phyloP scores from a whole-genome alignment of 2,797 vertebrate genomes.

The Decapterus maruadsi region DNA sequence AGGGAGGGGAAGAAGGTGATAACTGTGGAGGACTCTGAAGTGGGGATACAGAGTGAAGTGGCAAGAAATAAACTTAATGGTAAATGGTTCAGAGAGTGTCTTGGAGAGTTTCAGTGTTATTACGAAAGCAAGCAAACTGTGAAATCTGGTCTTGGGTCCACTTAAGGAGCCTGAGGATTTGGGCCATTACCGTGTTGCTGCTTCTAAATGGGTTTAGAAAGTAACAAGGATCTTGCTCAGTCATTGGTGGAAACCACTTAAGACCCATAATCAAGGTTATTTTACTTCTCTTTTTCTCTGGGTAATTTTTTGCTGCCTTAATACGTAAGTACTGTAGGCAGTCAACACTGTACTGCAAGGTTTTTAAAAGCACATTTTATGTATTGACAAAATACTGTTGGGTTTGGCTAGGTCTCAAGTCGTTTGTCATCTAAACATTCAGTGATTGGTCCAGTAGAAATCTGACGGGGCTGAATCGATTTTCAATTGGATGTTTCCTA shows the following conservation, averaged over 20 bases:
- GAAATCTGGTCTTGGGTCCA: slow-evolving; percentile 50
- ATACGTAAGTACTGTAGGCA: background rate
- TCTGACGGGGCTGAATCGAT: slow-evolving; percentile 12
- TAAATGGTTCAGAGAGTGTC: slow-evolving; percentile 36
- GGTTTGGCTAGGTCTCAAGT: slow-evolving; percentile 2
- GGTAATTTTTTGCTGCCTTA: background rate
- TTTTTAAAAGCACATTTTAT: slow-evolving; percentile 21
- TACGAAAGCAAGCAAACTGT: slow-evolving; percentile 53
- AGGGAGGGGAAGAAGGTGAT: background rate
- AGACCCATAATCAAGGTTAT: slow-evolving; percentile 23
- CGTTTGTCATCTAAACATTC: slow-evolving; percentile 41
- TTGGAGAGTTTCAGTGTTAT: slow-evolving; percentile 38
- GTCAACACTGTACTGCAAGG: background rate
- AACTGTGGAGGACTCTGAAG: slow-evolving; percentile 24
- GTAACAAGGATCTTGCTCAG: slow-evolving; percentile 34
- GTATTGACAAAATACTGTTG: background rate
- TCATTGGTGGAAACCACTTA: slow-evolving; percentile 27
- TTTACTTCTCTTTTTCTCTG: slow-evolving; percentile 1
- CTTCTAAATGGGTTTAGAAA: slow-evolving; percentile 39
- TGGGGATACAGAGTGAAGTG: background rate
- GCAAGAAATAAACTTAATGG: slow-evolving; percentile 26
- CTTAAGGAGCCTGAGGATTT: slow-evolving; percentile 43
- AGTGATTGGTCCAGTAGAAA: slow-evolving; percentile 5
- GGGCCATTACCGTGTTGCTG: slow-evolving; percentile 37
- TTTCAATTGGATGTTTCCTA: slow-evolving; percentile 31